Conservation (phyloP, 1,140 invertebrate species). For the Solen grandis region DNA sequence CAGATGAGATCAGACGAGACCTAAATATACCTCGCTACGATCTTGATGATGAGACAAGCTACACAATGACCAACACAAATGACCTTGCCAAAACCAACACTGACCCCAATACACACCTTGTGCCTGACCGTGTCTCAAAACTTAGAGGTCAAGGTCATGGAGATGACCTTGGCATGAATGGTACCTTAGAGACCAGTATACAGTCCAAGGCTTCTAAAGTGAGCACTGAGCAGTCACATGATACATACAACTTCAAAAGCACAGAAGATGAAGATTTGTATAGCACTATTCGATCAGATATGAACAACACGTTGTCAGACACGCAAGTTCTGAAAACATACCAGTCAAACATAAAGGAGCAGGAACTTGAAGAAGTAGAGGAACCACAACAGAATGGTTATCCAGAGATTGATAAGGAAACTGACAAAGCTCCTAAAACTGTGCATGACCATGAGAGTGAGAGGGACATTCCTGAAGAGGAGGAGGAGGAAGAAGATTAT, state of each 20-base stretch:
- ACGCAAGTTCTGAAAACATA: conserved; percentile 31
- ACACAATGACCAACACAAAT: conserved; percentile 35
- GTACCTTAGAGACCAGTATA: conserved; percentile 16
- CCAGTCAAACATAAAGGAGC: conserved; percentile 44
- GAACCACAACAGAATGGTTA: conserved; percentile 17
- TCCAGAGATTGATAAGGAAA: background rate
- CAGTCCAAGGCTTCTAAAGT: conserved; percentile 41
- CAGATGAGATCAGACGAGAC: conserved; percentile 39
- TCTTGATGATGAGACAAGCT: conserved; percentile 48
- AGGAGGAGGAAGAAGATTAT: conserved; percentile 53
- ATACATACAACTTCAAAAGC: conserved; percentile 45
- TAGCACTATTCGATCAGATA: conserved; percentile 43
- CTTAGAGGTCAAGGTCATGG: background rate
- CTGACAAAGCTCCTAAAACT: background rate
- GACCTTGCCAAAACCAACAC: background rate
- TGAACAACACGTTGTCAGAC: conserved; percentile 35
- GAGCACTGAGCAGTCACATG: conserved; percentile 39
- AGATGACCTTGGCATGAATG: conserved; percentile 24
- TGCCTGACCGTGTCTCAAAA: background rate
- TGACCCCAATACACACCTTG: background rate
- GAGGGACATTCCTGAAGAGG: conserved; percentile 12
- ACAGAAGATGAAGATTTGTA: conserved; percentile 45
- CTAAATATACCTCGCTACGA: conserved; percentile 45
- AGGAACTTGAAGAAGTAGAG: conserved; percentile 48
- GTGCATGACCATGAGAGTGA: conserved; percentile 1